These are phyloP conservation scores for Dioctria linearis DNA, from an alignment of 2,888 invertebrate species.

Conservation along the genomic window DNA sequence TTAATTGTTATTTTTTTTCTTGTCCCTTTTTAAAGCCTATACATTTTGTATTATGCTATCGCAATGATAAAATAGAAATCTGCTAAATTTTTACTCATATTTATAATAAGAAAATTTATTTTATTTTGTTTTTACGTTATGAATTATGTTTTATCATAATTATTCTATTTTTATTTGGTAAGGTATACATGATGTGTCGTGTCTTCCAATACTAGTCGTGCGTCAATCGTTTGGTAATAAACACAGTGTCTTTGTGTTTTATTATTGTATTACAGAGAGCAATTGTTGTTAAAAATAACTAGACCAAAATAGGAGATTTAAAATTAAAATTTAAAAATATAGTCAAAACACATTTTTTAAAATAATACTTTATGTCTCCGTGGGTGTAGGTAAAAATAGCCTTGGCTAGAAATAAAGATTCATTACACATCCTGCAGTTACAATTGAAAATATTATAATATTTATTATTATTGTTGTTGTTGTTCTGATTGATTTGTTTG, in stretches of 20 bases:
- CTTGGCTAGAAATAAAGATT: too few relatives aligned
- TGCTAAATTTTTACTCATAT: slow-evolving; percentile 7
- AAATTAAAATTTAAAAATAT: too few relatives aligned
- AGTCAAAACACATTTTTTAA: too few relatives aligned
- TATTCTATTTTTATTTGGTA: slow-evolving; percentile 19
- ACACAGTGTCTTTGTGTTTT: neutral
- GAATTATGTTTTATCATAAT: neutral
- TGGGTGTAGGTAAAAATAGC: too few relatives aligned
- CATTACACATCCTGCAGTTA: neutral
- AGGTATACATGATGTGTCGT: slow-evolving; percentile 35
- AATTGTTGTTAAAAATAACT: too few relatives aligned
- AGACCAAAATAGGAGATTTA: too few relatives aligned
- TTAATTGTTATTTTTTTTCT: slow-evolving; percentile 2
- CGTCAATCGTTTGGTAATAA: neutral
- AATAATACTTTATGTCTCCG: too few relatives aligned
- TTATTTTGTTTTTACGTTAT: slow-evolving; percentile 9
- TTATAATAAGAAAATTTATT: slow-evolving; percentile 6
- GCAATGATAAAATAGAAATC: slow-evolving; percentile 42
- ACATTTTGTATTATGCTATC: neutral
- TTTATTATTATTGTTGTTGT: too few relatives aligned
- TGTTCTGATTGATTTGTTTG: neutral
- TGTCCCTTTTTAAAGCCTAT: neutral
- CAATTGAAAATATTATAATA: neutral
- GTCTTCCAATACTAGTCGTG: neutral
- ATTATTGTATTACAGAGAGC: neutral